phyloP scores from a whole-genome alignment of 2,888 invertebrate genomes.

The Amiota minor region DNA sequence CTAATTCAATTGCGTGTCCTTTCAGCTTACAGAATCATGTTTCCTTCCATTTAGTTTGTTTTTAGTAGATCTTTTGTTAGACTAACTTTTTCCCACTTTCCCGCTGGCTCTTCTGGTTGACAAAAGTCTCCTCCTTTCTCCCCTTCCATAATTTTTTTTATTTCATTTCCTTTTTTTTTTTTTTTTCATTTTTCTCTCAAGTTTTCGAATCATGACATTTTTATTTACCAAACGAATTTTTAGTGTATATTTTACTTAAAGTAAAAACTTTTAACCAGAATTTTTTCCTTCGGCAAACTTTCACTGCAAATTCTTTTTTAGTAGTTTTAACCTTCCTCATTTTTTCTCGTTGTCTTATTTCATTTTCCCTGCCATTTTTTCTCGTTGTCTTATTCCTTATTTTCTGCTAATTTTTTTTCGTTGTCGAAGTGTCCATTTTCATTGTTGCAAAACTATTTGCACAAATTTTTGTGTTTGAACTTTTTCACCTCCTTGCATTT shows the following conservation, averaged over 20 bases:
- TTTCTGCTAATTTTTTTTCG: background rate
- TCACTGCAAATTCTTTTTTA: slow-evolving; percentile 14
- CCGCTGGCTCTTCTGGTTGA: too few species aligned
- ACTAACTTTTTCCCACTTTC: too few species aligned
- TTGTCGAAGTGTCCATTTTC: slow-evolving; percentile 22
- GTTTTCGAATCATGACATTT: slow-evolving; percentile 30
- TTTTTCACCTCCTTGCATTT: slow-evolving; percentile 8
- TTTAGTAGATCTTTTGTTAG: too few species aligned
- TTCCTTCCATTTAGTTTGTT: background rate
- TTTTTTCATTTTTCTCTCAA: slow-evolving; percentile 8
- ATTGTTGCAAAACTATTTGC: slow-evolving; percentile 28
- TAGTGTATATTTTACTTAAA: slow-evolving; percentile 29
- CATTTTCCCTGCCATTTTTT: background rate
- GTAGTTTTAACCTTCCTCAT: background rate
- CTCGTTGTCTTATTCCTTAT: background rate
- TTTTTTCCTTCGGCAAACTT: slow-evolving; percentile 1
- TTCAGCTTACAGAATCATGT: background rate
- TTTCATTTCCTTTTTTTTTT: background rate
- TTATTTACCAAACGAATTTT: slow-evolving; percentile 26
- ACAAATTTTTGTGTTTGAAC: background rate
- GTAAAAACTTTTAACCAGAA: slow-evolving; percentile 8
- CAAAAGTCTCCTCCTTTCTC: background rate
- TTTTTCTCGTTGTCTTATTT: background rate
- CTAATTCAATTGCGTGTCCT: slow-evolving; percentile 49
- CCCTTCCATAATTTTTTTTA: slow-evolving; percentile 6